Evolutionary conservation across 2,888 invertebrate genomes (phyloP).

Genomic region (Psococerastis gibbosa): DNA sequence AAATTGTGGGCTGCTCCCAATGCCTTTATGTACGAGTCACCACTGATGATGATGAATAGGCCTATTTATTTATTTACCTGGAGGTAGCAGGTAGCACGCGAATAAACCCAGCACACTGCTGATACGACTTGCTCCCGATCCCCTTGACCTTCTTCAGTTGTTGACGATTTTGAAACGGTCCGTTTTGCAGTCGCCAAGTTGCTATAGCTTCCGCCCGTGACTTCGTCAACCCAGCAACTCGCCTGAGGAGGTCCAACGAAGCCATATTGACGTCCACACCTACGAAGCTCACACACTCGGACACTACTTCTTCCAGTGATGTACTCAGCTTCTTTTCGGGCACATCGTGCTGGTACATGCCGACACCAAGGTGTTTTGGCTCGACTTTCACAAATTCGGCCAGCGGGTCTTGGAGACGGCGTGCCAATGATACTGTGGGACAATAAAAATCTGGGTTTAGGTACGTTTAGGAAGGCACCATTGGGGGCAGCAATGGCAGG

Average conservation of each 20-base stretch:
- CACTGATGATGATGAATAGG: too few species aligned
- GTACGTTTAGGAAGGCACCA: too few species aligned
- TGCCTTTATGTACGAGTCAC: too few species aligned
- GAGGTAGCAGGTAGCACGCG: slow-evolving; percentile 26
- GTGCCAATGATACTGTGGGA: slow-evolving; percentile 51
- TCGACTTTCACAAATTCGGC: slow-evolving; percentile 86
- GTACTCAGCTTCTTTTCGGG: slow-evolving; percentile 53
- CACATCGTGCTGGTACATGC: slow-evolving; percentile 90
- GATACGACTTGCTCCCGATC: slow-evolving; percentile 65
- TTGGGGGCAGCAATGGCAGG: too few species aligned
- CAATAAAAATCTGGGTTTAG: slow-evolving; percentile 23
- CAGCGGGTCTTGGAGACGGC: slow-evolving; percentile 76
- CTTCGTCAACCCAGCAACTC: slow-evolving; percentile 65
- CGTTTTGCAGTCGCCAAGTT: slow-evolving; percentile 48
- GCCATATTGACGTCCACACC: slow-evolving; percentile 84
- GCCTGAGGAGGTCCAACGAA: slow-evolving; percentile 58
- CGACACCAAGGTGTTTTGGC: slow-evolving; percentile 80
- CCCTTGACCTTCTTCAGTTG: slow-evolving; percentile 59
- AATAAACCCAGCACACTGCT: slow-evolving; percentile 75
- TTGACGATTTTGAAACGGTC: slow-evolving; percentile 49
- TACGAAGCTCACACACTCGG: slow-evolving; percentile 82
- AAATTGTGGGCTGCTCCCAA: too few species aligned
- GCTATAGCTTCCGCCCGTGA: slow-evolving; percentile 61
- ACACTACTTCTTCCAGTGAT: slow-evolving; percentile 60
- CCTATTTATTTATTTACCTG: too few species aligned